A percentile compares a stretch with the other conserved stretches of the same genome.
These are phyloP conservation scores for Cyaniris semiargus DNA, from an alignment of 2,888 invertebrate genomes.

Conservation along the genomic window DNA sequence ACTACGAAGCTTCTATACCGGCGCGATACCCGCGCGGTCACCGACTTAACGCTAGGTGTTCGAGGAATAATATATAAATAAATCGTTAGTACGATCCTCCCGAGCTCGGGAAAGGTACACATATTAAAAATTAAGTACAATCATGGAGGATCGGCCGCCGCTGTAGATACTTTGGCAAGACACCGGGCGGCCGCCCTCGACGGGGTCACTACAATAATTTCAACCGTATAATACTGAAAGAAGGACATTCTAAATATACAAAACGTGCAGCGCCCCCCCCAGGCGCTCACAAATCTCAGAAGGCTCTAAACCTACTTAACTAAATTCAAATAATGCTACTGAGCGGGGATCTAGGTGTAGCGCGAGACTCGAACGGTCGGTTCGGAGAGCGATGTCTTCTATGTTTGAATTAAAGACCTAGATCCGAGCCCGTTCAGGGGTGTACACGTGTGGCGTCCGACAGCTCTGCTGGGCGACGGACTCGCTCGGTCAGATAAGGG, in stretches of 20 bases:
- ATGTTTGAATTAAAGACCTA: not conserved
- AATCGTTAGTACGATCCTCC: conserved; percentile 42
- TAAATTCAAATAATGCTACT: conserved; percentile 72
- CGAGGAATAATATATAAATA: conserved; percentile 50
- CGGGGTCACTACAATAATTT: conserved; percentile 63
- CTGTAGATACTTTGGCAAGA: conserved; percentile 66
- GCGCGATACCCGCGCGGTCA: conserved; percentile 51
- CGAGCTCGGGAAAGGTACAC: conserved; percentile 39
- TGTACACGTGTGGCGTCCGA: conserved; percentile 61
- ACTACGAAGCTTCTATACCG: conserved; percentile 57
- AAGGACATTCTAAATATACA: conserved; percentile 72
- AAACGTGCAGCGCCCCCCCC: conserved; percentile 55
- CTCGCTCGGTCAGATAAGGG: not conserved
- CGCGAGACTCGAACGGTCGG: not conserved
- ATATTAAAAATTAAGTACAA: conserved; percentile 71
- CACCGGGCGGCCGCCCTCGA: conserved; percentile 55
- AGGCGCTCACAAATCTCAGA: conserved; percentile 58
- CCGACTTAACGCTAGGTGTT: conserved; percentile 52
- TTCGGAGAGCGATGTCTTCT: conserved; percentile 6
- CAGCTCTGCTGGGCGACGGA: conserved; percentile 1
- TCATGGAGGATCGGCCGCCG: conserved; percentile 48
- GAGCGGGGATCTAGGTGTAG: conserved; percentile 24
- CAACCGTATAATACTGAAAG: conserved; percentile 75
- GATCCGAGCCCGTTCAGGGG: conserved; percentile 39
- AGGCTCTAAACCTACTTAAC: conserved; percentile 72